phyloP scores from a whole-genome alignment of 2,113 vertebrate species.

The Plotosus lineatus region DNA sequence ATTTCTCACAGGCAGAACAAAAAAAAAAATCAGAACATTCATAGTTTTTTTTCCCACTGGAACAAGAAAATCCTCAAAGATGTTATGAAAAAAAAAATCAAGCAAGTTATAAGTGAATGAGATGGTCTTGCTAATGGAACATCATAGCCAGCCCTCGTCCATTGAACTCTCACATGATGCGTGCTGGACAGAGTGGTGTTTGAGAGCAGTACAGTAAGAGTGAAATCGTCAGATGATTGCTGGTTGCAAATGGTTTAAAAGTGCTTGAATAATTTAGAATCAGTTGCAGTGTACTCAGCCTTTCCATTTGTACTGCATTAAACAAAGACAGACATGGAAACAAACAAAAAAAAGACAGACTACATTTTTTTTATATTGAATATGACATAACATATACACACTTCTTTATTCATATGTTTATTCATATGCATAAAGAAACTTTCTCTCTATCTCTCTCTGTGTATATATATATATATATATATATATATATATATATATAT shows the following conservation, averaged over 20 bases:
- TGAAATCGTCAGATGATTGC: background rate
- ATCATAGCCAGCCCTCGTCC: background rate
- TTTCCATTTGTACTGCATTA: slow-evolving; percentile 22
- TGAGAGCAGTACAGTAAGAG: background rate
- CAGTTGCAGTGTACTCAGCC: background rate
- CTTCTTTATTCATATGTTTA: no score
- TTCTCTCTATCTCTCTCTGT: no score
- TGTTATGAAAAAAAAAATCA: slow-evolving; percentile 40
- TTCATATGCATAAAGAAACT: no score
- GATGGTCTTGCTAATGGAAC: background rate
- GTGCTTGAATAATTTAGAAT: slow-evolving; percentile 29
- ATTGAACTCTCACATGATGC: background rate
- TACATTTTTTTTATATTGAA: no score
- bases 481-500: no score
- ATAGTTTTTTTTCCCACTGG: slow-evolving; percentile 24
- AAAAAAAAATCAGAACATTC: slow-evolving; percentile 39
- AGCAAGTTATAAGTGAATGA: slow-evolving; percentile 35
- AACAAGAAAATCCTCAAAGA: slow-evolving; percentile 53
- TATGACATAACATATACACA: no score
- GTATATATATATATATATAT: no score
- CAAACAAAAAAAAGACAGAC: no score
- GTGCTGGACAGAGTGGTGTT: background rate
- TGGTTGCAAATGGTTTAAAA: slow-evolving; percentile 1
- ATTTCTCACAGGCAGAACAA: slow-evolving; percentile 57
- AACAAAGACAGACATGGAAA: background rate